Evolutionary conservation across 2,888 invertebrate species (phyloP).

Genomic region (Sminthurinus aureus): DNA sequence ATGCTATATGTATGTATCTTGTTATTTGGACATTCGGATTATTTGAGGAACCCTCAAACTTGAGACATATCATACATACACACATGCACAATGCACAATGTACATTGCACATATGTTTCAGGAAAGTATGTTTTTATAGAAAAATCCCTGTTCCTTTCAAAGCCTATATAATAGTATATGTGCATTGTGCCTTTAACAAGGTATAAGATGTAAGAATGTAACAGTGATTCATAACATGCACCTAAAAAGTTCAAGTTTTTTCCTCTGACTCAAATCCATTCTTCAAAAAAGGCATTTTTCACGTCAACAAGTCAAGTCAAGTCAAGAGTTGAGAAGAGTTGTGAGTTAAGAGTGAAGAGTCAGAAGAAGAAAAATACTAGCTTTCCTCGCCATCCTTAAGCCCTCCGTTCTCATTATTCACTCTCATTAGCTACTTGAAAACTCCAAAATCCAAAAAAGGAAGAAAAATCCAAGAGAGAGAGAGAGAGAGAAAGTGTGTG

Average conservation of each 20-base stretch:
- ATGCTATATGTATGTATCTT: not conserved
- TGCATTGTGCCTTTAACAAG: too few relatives aligned
- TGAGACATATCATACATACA: not conserved
- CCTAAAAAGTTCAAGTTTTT: not conserved
- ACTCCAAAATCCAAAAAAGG: not conserved
- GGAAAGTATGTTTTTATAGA: too few relatives aligned
- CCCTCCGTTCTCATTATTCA: constrained; percentile 6
- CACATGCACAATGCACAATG: too few relatives aligned
- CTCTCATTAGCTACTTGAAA: not conserved
- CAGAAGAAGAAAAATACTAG: not conserved
- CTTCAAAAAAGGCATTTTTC: constrained; percentile 19
- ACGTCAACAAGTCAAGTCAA: constrained; percentile 13
- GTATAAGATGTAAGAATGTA: too few relatives aligned
- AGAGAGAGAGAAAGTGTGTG: not conserved
- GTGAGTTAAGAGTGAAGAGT: too few relatives aligned
- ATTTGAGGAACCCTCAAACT: too few relatives aligned
- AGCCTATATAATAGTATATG: too few relatives aligned
- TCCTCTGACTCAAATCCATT: not conserved
- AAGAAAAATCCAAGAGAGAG: not conserved
- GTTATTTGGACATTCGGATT: too few relatives aligned
- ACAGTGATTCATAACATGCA: too few relatives aligned
- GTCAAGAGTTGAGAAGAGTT: too few relatives aligned
- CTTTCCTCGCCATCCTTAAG: not conserved
- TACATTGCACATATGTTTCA: too few relatives aligned
- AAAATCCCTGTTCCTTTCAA: too few relatives aligned